Evolutionary conservation across 2,888 invertebrate genomes (phyloP).

Genomic region (Hirtodrosophila duncani): DNA sequence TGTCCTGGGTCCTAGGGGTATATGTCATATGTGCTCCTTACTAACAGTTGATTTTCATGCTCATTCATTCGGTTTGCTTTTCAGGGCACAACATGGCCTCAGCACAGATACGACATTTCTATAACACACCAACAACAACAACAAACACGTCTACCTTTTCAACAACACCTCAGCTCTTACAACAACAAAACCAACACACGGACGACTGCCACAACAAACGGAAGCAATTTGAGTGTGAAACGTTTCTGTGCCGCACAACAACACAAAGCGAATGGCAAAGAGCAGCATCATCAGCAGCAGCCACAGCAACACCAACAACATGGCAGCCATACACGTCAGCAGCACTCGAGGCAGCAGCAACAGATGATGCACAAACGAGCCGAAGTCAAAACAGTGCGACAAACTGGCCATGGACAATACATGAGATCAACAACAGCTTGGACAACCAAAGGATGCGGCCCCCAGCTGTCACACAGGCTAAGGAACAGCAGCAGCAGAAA

Average conservation of each 20-base stretch:
- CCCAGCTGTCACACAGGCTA: constrained; percentile 28
- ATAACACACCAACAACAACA: constrained; percentile 72
- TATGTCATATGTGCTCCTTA: constrained; percentile 28
- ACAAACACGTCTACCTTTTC: constrained; percentile 54
- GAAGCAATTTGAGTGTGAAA: constrained; percentile 66
- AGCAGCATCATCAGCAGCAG: constrained; percentile 11
- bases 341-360: constrained; percentile 25
- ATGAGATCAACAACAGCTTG: constrained; percentile 41
- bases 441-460: constrained; percentile 32
- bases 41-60: no score
- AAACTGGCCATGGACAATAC: constrained; percentile 59
- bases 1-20: constrained; percentile 13
- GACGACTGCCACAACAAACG: constrained; percentile 48
- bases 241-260: constrained; percentile 50
- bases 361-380: constrained; percentile 59
- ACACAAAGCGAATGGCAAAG: constrained; percentile 43
- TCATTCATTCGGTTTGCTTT: constrained; percentile 33
- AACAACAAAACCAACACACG: constrained; percentile 49
- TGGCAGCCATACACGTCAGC: constrained; percentile 25
- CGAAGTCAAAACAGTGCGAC: constrained; percentile 46
- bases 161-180: constrained; percentile 65
- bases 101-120: constrained; percentile 78
- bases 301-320: constrained; percentile 36
- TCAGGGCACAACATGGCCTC: constrained; percentile 79
- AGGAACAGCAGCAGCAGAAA: constrained; percentile 38